Conservation (phyloP, 2,888 invertebrate genomes). For the Noctua comes region DNA sequence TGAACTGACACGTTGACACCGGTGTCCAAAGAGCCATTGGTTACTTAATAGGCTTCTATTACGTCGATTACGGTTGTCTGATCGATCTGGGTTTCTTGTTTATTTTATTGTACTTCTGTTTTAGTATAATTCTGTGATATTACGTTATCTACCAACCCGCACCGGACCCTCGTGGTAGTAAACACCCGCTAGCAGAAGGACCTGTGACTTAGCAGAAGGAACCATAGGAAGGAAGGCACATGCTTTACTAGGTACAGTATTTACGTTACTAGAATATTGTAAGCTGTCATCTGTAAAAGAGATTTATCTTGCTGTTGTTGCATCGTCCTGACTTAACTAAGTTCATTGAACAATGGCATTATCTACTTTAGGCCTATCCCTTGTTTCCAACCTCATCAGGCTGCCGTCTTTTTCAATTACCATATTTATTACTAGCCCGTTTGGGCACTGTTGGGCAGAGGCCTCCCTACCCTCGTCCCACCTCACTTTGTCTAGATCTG, state of each 20-base stretch:
- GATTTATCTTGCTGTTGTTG: background rate
- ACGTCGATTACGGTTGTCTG: constrained; percentile 15
- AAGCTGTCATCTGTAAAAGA: background rate
- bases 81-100: constrained; percentile 13
- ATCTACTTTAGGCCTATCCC: background rate
- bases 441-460: too few relatives aligned
- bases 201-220: background rate
- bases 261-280: background rate
- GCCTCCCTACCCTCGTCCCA: background rate
- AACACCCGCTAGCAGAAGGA: background rate
- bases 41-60: constrained; percentile 22
- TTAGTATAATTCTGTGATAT: background rate
- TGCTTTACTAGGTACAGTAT: background rate
- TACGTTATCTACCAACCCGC: background rate
- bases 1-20: constrained; percentile 30
- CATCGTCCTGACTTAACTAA: background rate
- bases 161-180: background rate
- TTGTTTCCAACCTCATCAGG: background rate
- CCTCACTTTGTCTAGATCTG: background rate
- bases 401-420: background rate
- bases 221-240: background rate
- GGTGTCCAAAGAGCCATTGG: constrained; percentile 24
- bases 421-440: background rate
- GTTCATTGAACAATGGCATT: background rate
- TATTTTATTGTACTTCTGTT: background rate